Percentiles rank a stretch among this genome's conserved stretches.
Evolutionary conservation across 2,113 vertebrate genomes (phyloP).

Genomic region (Ibidorhyncha struthersii): DNA sequence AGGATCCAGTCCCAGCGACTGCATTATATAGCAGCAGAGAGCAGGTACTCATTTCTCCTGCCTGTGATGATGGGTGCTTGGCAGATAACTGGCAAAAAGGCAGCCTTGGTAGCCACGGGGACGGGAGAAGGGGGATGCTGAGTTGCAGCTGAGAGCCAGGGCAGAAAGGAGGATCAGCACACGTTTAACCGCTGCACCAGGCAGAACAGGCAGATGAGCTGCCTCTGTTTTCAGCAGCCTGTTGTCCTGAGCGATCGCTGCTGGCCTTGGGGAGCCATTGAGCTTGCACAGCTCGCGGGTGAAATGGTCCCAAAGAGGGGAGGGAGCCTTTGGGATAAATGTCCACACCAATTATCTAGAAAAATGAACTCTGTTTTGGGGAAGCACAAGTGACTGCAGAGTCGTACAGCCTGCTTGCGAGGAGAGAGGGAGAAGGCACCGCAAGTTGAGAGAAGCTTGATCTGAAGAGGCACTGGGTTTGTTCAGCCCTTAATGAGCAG

Average conservation of each 20-base stretch:
- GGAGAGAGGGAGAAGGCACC: background rate
- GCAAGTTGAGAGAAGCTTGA: background rate
- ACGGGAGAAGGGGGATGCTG: background rate
- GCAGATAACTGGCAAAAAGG: background rate
- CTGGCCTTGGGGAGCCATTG: background rate
- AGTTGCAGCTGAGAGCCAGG: background rate
- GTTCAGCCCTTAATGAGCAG: background rate
- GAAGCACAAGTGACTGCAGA: background rate
- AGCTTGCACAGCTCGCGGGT: background rate
- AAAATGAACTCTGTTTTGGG: background rate
- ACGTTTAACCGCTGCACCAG: background rate
- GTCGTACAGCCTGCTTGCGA: accelerated
- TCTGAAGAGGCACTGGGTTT: background rate
- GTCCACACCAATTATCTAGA: background rate
- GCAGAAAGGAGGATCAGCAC: background rate
- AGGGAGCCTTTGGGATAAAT: background rate
- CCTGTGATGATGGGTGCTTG: background rate
- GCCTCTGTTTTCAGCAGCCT: background rate
- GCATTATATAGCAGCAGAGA: background rate
- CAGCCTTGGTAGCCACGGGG: background rate
- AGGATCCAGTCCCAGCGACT: background rate
- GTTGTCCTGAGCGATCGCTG: accelerated
- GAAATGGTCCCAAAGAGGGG: background rate
- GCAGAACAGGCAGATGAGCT: background rate
- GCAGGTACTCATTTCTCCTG: background rate